These are phyloP conservation scores for Alfaro cultratus DNA, from an alignment of 2,797 vertebrate genomes.

Conservation along the genomic window DNA sequence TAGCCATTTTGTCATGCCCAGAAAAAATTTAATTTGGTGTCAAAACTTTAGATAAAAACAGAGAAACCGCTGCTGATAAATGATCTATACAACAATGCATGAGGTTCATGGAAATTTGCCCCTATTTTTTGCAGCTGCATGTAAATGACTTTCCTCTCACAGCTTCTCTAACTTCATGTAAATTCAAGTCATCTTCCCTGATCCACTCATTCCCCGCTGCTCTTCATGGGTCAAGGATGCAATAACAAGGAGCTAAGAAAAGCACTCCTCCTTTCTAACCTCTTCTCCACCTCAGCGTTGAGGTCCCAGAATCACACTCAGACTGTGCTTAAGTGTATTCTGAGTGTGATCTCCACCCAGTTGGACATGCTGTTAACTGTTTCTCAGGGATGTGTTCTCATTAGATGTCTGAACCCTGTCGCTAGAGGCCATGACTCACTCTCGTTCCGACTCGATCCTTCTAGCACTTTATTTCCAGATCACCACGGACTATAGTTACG, in stretches of 20 bases:
- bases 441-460: background rate
- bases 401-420: background rate
- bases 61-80: background rate
- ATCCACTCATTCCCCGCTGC: background rate
- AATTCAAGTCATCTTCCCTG: background rate
- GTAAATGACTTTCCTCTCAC: background rate
- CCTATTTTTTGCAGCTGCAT: background rate
- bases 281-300: background rate
- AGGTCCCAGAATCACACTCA: background rate
- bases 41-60: background rate
- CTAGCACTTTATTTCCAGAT: background rate
- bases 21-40: background rate
- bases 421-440: background rate
- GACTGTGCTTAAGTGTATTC: conserved; percentile 3
- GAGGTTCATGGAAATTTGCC: background rate
- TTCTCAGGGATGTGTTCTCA: background rate
- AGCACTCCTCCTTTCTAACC: background rate
- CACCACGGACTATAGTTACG: background rate
- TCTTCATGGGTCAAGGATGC: background rate
- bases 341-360: conserved; percentile 1
- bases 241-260: background rate
- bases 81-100: background rate
- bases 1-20: background rate
- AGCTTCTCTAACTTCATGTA: background rate
- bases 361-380: conserved; percentile 6